These are phyloP conservation scores for Clarias laeviceps DNA, from an alignment of 2,797 vertebrate species.

Conservation along the genomic window DNA sequence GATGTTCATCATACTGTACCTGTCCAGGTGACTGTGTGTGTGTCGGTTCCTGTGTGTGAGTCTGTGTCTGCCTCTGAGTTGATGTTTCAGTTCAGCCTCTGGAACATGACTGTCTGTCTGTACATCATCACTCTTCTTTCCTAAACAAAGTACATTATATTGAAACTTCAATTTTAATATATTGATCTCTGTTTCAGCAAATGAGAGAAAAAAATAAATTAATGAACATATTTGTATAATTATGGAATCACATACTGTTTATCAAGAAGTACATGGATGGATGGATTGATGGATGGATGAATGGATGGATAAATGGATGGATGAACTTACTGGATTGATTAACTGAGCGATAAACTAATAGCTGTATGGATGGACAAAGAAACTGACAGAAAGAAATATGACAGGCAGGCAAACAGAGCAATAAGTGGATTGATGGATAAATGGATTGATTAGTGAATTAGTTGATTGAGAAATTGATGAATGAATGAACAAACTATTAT, in stretches of 20 bases:
- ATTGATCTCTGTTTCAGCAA: neutral
- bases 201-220: too few relatives aligned
- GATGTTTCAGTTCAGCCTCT: constrained; percentile 48
- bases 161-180: neutral
- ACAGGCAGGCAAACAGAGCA: neutral
- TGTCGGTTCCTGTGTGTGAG: constrained; percentile 58
- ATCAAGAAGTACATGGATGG: neutral
- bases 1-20: constrained; percentile 35
- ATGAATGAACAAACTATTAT: neutral
- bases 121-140: constrained; percentile 62
- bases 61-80: constrained; percentile 44
- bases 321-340: neutral
- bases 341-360: too few relatives aligned
- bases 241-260: too few relatives aligned
- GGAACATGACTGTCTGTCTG: constrained; percentile 58
- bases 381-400: neutral
- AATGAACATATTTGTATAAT: neutral
- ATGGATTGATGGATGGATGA: neutral
- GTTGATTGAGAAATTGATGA: neutral
- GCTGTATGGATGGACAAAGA: neutral
- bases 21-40: constrained; percentile 55
- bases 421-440: neutral
- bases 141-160: constrained; percentile 52
- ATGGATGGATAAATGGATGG: neutral
- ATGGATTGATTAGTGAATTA: neutral